Base-by-base conservation (phyloP, 2,888 invertebrate species). In the Azorinus chamasolen region DNA sequence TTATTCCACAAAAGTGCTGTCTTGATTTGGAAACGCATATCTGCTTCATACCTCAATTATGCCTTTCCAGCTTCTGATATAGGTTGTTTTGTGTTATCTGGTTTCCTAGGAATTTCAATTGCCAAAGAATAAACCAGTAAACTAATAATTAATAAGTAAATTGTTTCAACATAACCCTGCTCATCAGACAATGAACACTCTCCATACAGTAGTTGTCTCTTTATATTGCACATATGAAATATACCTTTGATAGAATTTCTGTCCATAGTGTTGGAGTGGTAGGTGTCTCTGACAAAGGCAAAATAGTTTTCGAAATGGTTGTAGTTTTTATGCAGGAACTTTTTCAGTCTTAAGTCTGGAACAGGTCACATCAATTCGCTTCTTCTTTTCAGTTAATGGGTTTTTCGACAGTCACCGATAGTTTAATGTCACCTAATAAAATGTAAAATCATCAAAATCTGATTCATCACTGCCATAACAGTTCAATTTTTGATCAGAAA, bases 1-100 rank as follows among this genome's bases (percentile, higher is more conserved):
- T 18, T 20, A 62, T 18, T 22, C 51, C 24, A 16, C 50, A 51
- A 16, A 46, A 62, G 54, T 66, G 65, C 10, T 66, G 25, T 50
- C n/a, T 50, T 20, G 25, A 14, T 51, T 73, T 73, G 27, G 73
- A 39, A 8, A 73, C 25, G 43, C 73, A 73, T 66, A 73, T 73
- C 10, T 66, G 43, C 73, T 1, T 66, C 73, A 62, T 73, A 66
- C 20, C 63, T 25, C 2, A 68, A 43, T 45, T 68, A 68, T 20
- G 53, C 68, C 22, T 74, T 74, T 24, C 68, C 74, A 14, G 62
- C 46, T 32, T 58, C 68, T 8, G 68, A 74, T 37, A 68, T 25
- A 16, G 24, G n/a, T 24, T 53, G 18, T 16, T 18, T 12, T 45
- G 25, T 24, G 10, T 10, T 43, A 14, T 10, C 27, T 10, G 16